These are phyloP conservation scores for Drusus annulatus DNA, from an alignment of 1,140 invertebrate species.

Conservation along the genomic window DNA sequence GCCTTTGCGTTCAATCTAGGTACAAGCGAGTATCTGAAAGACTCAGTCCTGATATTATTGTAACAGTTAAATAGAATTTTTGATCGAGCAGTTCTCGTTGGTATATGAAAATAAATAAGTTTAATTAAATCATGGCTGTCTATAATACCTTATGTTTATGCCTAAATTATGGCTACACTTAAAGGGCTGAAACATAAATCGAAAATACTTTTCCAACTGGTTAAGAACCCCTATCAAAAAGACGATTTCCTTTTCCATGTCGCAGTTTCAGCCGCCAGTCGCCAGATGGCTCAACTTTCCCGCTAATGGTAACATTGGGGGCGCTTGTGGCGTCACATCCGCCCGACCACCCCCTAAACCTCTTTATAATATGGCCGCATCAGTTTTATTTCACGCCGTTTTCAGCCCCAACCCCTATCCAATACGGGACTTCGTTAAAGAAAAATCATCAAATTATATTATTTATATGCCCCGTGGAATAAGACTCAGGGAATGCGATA, in stretches of 20 bases:
- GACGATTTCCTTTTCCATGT: constrained; percentile 4
- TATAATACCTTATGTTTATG: too few species aligned
- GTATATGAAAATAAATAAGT: too few species aligned
- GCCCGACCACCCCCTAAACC: neutral
- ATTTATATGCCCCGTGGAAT: constrained; percentile 22
- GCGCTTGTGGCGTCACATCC: constrained; percentile 8
- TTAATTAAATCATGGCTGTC: too few species aligned
- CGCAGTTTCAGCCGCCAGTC: constrained; percentile 9
- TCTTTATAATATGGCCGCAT: neutral
- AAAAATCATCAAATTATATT: constrained; percentile 28
- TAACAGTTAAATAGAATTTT: too few species aligned
- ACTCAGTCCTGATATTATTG: too few species aligned
- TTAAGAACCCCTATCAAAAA: neutral
- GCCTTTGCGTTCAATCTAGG: too few species aligned
- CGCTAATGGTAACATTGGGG: constrained; percentile 44
- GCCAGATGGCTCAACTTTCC: constrained; percentile 50
- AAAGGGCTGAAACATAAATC: too few species aligned
- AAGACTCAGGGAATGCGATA: neutral
- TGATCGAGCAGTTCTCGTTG: too few species aligned
- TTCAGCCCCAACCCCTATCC: constrained; percentile 11
- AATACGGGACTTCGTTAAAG: constrained; percentile 25
- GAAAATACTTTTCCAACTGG: neutral
- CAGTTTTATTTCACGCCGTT: neutral
- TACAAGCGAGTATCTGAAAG: too few species aligned
- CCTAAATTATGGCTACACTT: too few species aligned